phyloP scores from a whole-genome alignment of 1,140 invertebrate species.

The Marisa cornuarietis region DNA sequence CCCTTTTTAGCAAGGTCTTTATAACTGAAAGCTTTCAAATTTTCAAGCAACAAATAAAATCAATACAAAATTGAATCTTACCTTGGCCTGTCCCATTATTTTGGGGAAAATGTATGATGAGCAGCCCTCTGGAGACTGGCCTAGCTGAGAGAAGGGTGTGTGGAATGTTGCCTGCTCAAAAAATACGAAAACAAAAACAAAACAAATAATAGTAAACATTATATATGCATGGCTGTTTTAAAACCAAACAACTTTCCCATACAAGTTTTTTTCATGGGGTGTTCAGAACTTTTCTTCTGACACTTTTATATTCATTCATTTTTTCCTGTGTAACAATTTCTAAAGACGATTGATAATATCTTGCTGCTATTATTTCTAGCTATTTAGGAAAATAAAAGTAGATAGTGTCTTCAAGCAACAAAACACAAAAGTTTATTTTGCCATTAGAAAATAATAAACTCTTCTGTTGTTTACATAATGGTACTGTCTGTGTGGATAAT shows the following conservation, averaged over 20 bases:
- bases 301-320: too few relatives aligned
- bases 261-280: background rate
- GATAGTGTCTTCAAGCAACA: background rate
- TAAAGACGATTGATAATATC: too few relatives aligned
- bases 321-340: too few relatives aligned
- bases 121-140: conserved; percentile 84
- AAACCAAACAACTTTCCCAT: background rate
- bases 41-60: background rate
- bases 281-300: too few relatives aligned
- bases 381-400: too few relatives aligned
- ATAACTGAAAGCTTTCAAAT: background rate
- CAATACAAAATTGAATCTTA: conserved; percentile 54
- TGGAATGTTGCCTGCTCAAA: conserved; percentile 80
- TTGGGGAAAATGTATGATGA: conserved; percentile 85
- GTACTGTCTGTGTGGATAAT: background rate
- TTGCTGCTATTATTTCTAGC: too few relatives aligned
- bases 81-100: conserved; percentile 81
- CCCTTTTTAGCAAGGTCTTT: background rate
- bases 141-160: conserved; percentile 84
- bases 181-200: conserved; percentile 2
- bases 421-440: background rate
- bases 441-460: background rate
- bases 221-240: background rate
- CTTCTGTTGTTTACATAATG: background rate
- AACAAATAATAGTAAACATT: conserved; percentile 10